Conservation (phyloP, 1,140 invertebrate genomes). For the Papilio machaon region DNA sequence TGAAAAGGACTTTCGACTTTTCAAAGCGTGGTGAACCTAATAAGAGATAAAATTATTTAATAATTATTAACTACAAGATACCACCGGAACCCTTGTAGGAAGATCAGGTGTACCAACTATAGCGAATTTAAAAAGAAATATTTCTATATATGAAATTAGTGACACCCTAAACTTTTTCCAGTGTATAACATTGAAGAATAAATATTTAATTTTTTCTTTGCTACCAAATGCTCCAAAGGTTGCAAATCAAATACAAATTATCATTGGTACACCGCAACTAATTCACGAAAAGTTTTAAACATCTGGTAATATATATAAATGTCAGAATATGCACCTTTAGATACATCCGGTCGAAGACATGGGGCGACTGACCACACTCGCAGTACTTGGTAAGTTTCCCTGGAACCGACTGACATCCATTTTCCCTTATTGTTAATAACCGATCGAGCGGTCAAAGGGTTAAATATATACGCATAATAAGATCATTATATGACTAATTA, state of each 20-base stretch:
- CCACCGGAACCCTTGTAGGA: no score
- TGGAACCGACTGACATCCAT: background rate
- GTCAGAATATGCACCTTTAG: background rate
- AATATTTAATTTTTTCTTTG: background rate
- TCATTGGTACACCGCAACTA: background rate
- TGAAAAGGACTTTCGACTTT: no score
- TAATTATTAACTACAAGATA: no score
- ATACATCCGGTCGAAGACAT: conserved; percentile 50
- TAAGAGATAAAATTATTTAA: no score
- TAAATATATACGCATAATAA: no score
- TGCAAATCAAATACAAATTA: conserved; percentile 9
- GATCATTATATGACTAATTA: background rate
- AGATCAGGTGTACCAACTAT: background rate
- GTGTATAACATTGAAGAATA: background rate
- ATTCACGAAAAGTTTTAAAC: background rate
- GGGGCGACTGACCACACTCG: conserved; percentile 60
- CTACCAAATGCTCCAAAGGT: background rate
- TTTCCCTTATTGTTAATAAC: background rate
- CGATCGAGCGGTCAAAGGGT: no score
- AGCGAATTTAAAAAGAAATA: background rate
- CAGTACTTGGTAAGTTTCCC: conserved; percentile 55
- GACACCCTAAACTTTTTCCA: background rate
- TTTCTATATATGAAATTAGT: background rate
- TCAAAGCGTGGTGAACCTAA: no score
- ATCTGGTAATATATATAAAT: conserved; percentile 36